A percentile compares a stretch with the other conserved stretches of the same genome.
These are phyloP conservation scores for Eospalax fontanierii DNA, from an alignment of 2,797 vertebrate species.

Conservation along the genomic window DNA sequence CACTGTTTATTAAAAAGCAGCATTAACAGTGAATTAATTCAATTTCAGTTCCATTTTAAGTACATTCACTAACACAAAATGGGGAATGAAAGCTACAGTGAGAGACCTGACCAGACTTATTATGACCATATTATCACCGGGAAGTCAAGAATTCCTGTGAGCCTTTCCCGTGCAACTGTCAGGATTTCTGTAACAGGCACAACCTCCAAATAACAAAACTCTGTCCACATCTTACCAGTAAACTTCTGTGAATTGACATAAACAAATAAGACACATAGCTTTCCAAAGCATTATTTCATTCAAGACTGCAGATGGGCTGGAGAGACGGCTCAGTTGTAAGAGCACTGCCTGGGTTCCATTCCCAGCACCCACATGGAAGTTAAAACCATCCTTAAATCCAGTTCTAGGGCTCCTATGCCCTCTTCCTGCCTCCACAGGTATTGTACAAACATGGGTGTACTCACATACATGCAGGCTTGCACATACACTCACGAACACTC, in stretches of 20 bases:
- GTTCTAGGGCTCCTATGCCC: too few relatives aligned
- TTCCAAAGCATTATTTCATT: rapidly evolving
- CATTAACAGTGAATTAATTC: not conserved
- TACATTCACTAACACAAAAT: not conserved
- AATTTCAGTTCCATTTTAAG: not conserved
- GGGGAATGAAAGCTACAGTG: rapidly evolving
- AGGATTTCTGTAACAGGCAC: not conserved
- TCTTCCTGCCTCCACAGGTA: not conserved
- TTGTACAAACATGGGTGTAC: too few relatives aligned
- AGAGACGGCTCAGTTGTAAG: too few relatives aligned
- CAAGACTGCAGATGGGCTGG: not conserved
- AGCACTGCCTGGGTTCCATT: too few relatives aligned
- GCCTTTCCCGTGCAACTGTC: not conserved
- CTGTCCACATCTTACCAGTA: not conserved
- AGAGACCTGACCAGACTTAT: not conserved
- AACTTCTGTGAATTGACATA: not conserved
- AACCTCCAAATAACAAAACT: not conserved
- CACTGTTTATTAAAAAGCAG: not conserved
- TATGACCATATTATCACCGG: not conserved
- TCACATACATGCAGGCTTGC: too few relatives aligned
- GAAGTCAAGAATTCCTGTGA: not conserved
- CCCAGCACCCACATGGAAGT: too few relatives aligned
- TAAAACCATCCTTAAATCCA: too few relatives aligned
- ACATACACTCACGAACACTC: too few relatives aligned
- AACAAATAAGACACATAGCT: not conserved